Conservation (phyloP, 2,888 invertebrate species). For the Gasteruption jaculator region DNA sequence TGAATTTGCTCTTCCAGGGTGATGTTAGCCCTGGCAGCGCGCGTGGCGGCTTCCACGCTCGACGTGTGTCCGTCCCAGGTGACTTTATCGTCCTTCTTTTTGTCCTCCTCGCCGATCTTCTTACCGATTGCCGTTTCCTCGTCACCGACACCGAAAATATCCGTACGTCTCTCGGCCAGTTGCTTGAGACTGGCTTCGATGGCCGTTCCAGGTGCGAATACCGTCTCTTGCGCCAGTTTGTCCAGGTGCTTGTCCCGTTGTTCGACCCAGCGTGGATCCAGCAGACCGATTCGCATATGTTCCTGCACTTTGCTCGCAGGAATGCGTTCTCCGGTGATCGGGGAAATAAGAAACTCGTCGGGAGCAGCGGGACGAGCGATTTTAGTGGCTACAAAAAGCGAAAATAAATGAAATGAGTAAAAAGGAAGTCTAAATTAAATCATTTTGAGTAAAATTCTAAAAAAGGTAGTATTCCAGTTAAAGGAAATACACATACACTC, state of each 20-base stretch:
- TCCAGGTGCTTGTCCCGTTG: conserved; percentile 92
- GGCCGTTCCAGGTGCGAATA: conserved; percentile 75
- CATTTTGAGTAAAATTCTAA: conserved; percentile 3
- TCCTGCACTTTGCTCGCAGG: conserved; percentile 96
- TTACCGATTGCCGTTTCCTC: conserved; percentile 99
- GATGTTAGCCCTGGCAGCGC: conserved; percentile 91
- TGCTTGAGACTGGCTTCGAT: conserved; percentile 94
- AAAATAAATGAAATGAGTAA: too few species aligned
- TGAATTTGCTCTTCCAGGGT: conserved; percentile 96
- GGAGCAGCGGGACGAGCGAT: conserved; percentile 62
- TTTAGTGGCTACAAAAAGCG: conserved; percentile 49
- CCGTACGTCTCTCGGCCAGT: conserved; percentile 97
- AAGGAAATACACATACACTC: too few species aligned
- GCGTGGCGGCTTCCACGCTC: conserved; percentile 91
- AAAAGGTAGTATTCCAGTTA: conserved; percentile 5
- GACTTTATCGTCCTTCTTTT: conserved; percentile 83
- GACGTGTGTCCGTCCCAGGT: conserved; percentile 99
- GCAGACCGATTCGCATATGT: conserved; percentile 93
- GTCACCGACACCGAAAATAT: conserved; percentile 98
- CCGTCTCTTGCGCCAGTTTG: conserved; percentile 85
- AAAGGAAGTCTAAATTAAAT: background rate
- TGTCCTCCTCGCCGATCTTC: conserved; percentile 88
- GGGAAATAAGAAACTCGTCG: conserved; percentile 93
- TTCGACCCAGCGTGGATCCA: conserved; percentile 98
- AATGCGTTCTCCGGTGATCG: conserved; percentile 96